phyloP scores from a whole-genome alignment of 35 echinoderm and acorn worm genomes.

The Acanthaster planci region DNA sequence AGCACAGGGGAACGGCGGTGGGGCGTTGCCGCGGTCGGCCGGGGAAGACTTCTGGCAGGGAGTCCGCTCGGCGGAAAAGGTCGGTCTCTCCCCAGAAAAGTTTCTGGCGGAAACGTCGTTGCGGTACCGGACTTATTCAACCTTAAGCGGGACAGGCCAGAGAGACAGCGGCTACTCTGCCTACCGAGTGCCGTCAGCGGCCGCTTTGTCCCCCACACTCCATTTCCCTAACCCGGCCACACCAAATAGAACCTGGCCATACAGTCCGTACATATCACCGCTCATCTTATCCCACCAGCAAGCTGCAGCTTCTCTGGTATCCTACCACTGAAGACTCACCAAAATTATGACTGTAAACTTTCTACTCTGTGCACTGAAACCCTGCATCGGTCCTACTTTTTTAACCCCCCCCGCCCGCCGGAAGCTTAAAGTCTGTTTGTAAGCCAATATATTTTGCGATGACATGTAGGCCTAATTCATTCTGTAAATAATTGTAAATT shows the following conservation, averaged over 20 bases:
- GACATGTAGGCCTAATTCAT: too few species aligned
- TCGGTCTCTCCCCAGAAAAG: not conserved
- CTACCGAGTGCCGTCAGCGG: not conserved
- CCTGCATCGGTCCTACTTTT: too few species aligned
- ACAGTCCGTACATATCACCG: slow-evolving; percentile 2
- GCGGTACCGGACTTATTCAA: not conserved
- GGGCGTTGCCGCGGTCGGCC: not conserved
- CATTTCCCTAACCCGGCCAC: slow-evolving; percentile 4
- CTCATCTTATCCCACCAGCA: slow-evolving; percentile 19
- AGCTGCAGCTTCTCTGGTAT: not conserved
- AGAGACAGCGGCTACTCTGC: not conserved
- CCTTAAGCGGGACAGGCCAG: not conserved
- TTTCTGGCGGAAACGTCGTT: slow-evolving; percentile 1
- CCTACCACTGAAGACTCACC: not conserved
- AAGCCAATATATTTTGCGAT: too few species aligned
- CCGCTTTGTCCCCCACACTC: not conserved
- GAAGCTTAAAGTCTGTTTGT: too few species aligned
- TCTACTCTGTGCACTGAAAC: too few species aligned
- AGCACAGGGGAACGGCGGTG: not conserved
- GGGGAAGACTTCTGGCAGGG: slow-evolving; percentile 1
- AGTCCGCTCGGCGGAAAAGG: slow-evolving; percentile 15
- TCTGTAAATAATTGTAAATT: not conserved
- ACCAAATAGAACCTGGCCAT: not conserved
- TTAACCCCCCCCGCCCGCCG: too few species aligned
- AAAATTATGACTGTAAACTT: too few species aligned